Evolutionary conservation across 2,888 invertebrate genomes (phyloP).

Genomic region (Trichogramma evanescens): DNA sequence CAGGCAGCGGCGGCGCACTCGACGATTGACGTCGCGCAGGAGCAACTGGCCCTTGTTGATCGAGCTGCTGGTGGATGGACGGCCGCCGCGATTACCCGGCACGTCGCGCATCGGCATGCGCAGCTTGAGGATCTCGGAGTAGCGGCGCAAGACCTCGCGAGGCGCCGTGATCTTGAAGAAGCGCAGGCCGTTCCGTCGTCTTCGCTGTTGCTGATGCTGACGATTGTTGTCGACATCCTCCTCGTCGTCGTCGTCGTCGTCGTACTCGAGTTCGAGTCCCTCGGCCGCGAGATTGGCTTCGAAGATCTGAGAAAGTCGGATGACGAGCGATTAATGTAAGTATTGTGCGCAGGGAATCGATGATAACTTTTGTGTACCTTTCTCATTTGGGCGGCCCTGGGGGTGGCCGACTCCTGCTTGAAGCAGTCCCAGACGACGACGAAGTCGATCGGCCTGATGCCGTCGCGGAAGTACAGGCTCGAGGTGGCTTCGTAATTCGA

Average conservation of each 20-base stretch:
- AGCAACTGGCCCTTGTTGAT: conserved; percentile 30
- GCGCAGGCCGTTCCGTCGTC: conserved; percentile 56
- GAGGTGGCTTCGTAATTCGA: conserved; percentile 27
- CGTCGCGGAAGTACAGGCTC: conserved; percentile 61
- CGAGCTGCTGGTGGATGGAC: conserved; percentile 14
- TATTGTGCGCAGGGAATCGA: neutral
- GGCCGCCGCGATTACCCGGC: conserved; percentile 45
- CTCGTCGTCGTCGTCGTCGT: conserved; percentile 52
- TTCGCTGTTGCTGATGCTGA: too few species aligned
- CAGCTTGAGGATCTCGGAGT: conserved; percentile 85
- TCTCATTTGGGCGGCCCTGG: conserved; percentile 29
- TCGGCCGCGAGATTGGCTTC: conserved; percentile 66
- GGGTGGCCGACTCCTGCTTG: conserved; percentile 50
- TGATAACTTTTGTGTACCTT: conserved; percentile 26
- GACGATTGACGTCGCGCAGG: conserved; percentile 52
- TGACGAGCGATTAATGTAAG: neutral
- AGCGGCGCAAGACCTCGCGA: conserved; percentile 70
- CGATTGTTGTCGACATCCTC: too few species aligned
- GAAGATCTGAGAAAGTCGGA: conserved; percentile 49
- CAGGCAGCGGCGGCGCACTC: conserved; percentile 54
- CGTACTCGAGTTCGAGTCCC: conserved; percentile 68
- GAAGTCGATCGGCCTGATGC: conserved; percentile 67
- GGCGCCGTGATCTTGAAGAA: conserved; percentile 89
- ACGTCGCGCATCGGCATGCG: conserved; percentile 91
- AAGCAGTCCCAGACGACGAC: conserved; percentile 68